Percentiles rank a stretch among this genome's conserved stretches.
phyloP scores from a whole-genome alignment of 2,888 invertebrate genomes.

The Leuctra nigra region DNA sequence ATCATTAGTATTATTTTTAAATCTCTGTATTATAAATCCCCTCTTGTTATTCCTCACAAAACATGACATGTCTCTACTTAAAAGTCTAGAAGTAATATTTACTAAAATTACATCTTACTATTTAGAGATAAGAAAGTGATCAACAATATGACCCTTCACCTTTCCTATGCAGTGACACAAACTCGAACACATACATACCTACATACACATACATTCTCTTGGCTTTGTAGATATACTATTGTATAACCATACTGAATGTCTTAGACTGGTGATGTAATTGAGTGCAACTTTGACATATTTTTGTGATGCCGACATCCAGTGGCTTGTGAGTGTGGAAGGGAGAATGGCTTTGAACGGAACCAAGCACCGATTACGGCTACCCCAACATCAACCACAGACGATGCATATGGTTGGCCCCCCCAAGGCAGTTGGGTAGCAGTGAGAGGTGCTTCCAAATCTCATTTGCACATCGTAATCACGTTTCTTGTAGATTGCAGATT shows the following conservation, averaged over 20 bases:
- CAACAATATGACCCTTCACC: too few relatives aligned
- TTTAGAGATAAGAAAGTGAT: too few relatives aligned
- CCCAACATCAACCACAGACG: background rate
- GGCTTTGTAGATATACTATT: slow-evolving; percentile 30
- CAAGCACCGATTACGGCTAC: slow-evolving; percentile 17
- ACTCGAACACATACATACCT: slow-evolving; percentile 15
- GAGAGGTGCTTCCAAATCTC: slow-evolving; percentile 16
- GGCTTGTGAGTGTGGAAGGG: slow-evolving; percentile 29
- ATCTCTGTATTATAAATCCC: too few relatives aligned
- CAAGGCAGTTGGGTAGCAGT: slow-evolving; percentile 16
- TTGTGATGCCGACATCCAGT: slow-evolving; percentile 26
- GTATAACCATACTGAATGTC: slow-evolving; percentile 29
- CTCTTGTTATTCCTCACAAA: too few relatives aligned
- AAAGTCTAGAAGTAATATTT: too few relatives aligned
- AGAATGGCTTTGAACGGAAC: slow-evolving; percentile 27
- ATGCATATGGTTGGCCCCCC: background rate
- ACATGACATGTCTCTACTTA: too few relatives aligned
- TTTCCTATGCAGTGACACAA: too few relatives aligned
- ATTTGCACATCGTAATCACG: slow-evolving; percentile 28
- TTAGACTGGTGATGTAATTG: slow-evolving; percentile 27
- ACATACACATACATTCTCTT: slow-evolving; percentile 21
- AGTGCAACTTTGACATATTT: slow-evolving; percentile 26
- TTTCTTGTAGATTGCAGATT: slow-evolving; percentile 30
- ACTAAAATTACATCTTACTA: too few relatives aligned
- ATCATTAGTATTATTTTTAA: too few relatives aligned